Base-by-base conservation (phyloP, 1,140 invertebrate species). In the Polypedilum vanderplanki region DNA sequence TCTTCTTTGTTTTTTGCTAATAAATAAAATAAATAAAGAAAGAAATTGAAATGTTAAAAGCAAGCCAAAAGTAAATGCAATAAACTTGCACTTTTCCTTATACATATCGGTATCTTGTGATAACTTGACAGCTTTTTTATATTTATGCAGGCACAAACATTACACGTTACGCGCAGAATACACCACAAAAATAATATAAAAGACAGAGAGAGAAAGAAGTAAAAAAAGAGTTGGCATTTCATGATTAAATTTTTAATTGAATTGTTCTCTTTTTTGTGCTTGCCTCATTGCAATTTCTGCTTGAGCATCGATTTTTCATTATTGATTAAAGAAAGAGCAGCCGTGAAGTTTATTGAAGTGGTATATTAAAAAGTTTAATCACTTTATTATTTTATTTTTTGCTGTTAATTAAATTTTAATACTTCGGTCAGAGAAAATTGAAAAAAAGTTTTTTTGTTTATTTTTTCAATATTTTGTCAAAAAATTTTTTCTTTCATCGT, bases 201-300 rank as follows among this genome's bases (percentile, higher is more conserved):
- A 57, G 15, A 46, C 9, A 8, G 41, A 46, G 10, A 10, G 41
- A 57, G 12, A 57, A 15, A 57, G n/a, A 57, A 15, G n/a, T 12
- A 57, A 57, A 57, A 57, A 57, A 57, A 57, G n/a, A 57, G n/a
- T 57, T 57, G 46, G 46, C 46, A 57, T 57, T 57, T 57, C 46
- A 57, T 57, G 46, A 57, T 57, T 57, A 57, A 57, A 57, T 57
- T 57, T 57, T 57, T 57, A 57, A 57, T 57, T 57, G 46, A 57
- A 57, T 57, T 57, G 46, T 57, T 57, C n/a, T 57, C n/a, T 12
- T 57, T n/a, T 57, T 57, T 57, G 8, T 46, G 41, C 41, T 46
- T 57, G 46, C 46, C 46, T 57, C 46, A 57, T 57, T 57, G 46
- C 46, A 33, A 33, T 33, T 33, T 33, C 46, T 57, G 46, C 12